Evolutionary conservation across 1,140 invertebrate species (phyloP).

Genomic region (Stratiolaelaps scimitus): DNA sequence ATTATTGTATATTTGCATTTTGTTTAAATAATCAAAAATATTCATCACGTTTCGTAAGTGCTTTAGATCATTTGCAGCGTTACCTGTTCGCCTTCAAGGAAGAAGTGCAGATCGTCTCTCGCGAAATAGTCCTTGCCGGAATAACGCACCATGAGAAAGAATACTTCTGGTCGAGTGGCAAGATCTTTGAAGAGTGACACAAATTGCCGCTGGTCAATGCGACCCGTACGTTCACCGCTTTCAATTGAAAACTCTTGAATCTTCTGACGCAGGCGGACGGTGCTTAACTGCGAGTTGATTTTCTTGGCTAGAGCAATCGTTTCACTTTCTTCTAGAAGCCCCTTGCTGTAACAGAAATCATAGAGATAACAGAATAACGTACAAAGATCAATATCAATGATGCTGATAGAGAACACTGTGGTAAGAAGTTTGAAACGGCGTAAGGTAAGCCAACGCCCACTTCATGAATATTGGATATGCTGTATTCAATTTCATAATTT

Average conservation of each 20-base stretch:
- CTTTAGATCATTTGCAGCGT: not conserved
- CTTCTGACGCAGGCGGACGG: conserved; percentile 46
- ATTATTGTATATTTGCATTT: too few relatives aligned
- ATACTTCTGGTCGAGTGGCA: conserved; percentile 52
- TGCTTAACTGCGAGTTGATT: conserved; percentile 46
- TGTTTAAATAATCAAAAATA: too few relatives aligned
- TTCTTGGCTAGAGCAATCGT: conserved; percentile 47
- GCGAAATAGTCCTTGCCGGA: conserved; percentile 53
- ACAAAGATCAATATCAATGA: too few relatives aligned
- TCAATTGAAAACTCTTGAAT: conserved; percentile 47
- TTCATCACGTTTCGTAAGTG: too few relatives aligned
- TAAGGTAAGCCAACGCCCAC: too few relatives aligned
- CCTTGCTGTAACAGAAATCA: conserved; percentile 38
- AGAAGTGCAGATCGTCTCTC: conserved; percentile 50
- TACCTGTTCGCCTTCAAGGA: conserved; percentile 52
- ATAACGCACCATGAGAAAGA: conserved; percentile 53
- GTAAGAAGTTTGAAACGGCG: too few relatives aligned
- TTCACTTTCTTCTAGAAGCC: conserved; percentile 46
- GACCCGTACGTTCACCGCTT: conserved; percentile 44
- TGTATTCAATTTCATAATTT: too few relatives aligned
- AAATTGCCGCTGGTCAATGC: conserved; percentile 49
- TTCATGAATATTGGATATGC: too few relatives aligned
- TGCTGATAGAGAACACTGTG: too few relatives aligned
- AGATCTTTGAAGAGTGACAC: conserved; percentile 52
- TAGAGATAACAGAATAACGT: conserved; percentile 30